phyloP scores from a whole-genome alignment of 1,140 invertebrate species.

The Arctopsyche grandis region DNA sequence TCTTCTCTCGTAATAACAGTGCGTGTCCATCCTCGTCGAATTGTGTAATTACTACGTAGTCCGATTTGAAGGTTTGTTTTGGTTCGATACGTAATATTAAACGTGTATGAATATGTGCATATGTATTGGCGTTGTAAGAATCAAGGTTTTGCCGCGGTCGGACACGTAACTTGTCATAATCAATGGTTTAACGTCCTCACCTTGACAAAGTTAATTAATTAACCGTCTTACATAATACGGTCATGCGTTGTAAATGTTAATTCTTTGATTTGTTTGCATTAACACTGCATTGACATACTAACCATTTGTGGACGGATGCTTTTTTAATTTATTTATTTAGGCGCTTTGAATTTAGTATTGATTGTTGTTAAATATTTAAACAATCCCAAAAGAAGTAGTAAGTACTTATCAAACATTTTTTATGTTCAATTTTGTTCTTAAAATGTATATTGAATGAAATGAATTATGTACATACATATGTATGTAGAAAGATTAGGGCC shows the following conservation, averaged over 20 bases:
- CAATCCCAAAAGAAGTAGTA: no score
- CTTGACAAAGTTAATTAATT: conserved; percentile 33
- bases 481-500: no score
- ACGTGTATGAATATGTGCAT: not conserved
- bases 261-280: not conserved
- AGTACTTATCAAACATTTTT: no score
- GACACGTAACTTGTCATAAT: conserved; percentile 36
- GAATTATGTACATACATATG: no score
- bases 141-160: not conserved
- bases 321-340: not conserved
- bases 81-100: no score
- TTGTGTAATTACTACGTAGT: no score
- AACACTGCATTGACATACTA: not conserved
- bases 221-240: conserved; percentile 25
- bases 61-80: no score
- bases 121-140: not conserved
- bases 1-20: not conserved
- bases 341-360: no score
- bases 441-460: no score
- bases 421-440: no score
- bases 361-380: no score
- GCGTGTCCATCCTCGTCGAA: not conserved
- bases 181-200: conserved; percentile 28
- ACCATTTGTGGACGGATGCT: not conserved
- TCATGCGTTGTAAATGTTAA: not conserved